Evolutionary conservation across 2,888 invertebrate genomes (phyloP), one percentile per base, ranked within the genome.

Genomic region (Acronicta alni): DNA sequence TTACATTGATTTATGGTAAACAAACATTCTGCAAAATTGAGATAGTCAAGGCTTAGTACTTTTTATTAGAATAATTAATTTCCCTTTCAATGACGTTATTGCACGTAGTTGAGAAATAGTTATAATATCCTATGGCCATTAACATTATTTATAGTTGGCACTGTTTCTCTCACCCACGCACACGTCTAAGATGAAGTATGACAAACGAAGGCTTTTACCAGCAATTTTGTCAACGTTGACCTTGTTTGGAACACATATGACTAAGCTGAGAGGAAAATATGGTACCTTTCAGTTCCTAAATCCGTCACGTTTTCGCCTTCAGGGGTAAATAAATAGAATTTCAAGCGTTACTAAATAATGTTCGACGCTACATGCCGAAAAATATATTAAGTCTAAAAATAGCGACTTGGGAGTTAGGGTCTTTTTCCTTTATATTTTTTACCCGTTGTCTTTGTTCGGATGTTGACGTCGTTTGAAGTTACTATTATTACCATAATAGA

Each of bases 201-300:
- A 47, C 18, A 55, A 48, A 55, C 16, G 20, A 18, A 42, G 30
- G 39, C 17, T 65, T 39, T 65, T 39, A 51, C 16, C 18, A 14
- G 17, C 30, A 46, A 43, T 20, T 59, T 51, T 67, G 42, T 35
- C 32, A 51, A 38, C 32, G 12, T 23, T 38, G 38, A 32, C 49
- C 23, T 46, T 8, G 32, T 67, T 62, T 38, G 32, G 37, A 18
- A 37, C 23, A 57, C 10, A 30, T 43, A 57, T 42, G 35, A 64
- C 10, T 35, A 46, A 30, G 15, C 18, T 20, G 23, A 47, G 20
- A 6, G 14, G 6, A 42, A 45, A 38, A 60, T 35, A 30, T 48
- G 9, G 2, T 10, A 17, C 10, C 30, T 9, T 26, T 47, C n/a
- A 15, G 38, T 15, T 60, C 9, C 6, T 30, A 51, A 23, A 67